Evolutionary conservation across 2,888 invertebrate species (phyloP).

Genomic region (Serripes groenlandicus): DNA sequence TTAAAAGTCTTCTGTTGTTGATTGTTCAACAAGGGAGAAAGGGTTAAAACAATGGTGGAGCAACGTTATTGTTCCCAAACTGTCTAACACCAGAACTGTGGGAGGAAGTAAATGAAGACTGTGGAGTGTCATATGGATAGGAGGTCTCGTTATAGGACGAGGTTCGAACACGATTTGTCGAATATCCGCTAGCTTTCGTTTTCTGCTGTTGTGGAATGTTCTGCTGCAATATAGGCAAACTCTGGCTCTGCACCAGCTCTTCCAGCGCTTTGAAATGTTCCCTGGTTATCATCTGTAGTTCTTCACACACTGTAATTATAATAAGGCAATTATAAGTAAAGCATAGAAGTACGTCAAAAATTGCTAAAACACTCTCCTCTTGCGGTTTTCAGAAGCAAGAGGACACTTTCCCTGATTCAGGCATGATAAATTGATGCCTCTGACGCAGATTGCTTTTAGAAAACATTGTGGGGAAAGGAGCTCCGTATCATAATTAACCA

Average conservation of each 20-base stretch:
- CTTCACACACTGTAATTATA: constrained; percentile 78
- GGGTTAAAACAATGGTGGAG: not conserved
- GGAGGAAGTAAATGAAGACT: constrained; percentile 4
- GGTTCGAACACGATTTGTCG: constrained; percentile 35
- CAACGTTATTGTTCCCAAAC: not conserved
- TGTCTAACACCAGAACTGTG: not conserved
- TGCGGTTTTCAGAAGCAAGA: no score
- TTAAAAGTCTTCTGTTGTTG: no score
- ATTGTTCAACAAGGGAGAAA: no score
- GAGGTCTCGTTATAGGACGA: constrained; percentile 58
- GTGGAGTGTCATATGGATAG: not conserved
- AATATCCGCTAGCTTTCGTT: constrained; percentile 11
- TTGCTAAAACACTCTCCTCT: no score
- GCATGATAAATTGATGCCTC: no score
- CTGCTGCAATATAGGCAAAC: constrained; percentile 72
- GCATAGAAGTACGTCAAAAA: no score
- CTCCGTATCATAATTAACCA: no score
- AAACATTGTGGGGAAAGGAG: no score
- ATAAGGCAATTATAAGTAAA: no score
- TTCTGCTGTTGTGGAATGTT: constrained; percentile 50
- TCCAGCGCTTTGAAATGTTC: constrained; percentile 75
- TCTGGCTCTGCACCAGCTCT: constrained; percentile 66
- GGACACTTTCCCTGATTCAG: no score
- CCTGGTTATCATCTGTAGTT: constrained; percentile 76
- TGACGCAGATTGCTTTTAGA: no score